These are phyloP conservation scores for Cosmopolites sordidus DNA, from an alignment of 2,888 invertebrate species.

Conservation along the genomic window DNA sequence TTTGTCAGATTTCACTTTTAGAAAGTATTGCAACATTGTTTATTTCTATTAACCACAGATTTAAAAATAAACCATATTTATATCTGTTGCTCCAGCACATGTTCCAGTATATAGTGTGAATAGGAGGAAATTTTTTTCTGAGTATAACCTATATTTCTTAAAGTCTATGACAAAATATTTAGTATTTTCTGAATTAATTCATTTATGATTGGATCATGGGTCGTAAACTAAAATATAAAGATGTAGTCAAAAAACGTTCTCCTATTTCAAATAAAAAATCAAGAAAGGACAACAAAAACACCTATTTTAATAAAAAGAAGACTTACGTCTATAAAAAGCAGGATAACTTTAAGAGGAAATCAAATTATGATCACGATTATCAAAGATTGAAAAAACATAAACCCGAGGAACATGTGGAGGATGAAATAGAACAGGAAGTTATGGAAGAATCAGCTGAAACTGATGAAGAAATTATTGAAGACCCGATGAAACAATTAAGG, in stretches of 20 bases:
- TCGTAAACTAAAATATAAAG: constrained; percentile 34
- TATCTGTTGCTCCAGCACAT: no score
- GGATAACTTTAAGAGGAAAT: constrained; percentile 29
- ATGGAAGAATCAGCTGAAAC: constrained; percentile 27
- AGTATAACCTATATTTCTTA: no score
- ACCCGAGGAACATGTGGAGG: constrained; percentile 21
- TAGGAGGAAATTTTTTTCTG: no score
- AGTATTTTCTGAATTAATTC: constrained; percentile 1
- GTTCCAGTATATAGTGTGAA: no score
- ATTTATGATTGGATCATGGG: constrained; percentile 17
- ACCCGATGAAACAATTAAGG: constrained; percentile 35
- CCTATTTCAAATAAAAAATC: constrained; percentile 25
- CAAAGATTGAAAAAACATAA: constrained; percentile 42
- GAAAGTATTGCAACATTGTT: constrained; percentile 7
- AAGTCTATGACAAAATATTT: no score
- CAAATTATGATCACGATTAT: constrained; percentile 50
- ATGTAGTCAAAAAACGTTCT: constrained; percentile 32
- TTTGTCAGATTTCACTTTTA: constrained; percentile 10
- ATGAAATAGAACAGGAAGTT: constrained; percentile 6
- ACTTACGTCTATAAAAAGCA: constrained; percentile 29
- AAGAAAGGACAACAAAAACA: constrained; percentile 15
- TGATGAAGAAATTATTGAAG: constrained; percentile 27
- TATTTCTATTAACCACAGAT: background rate
- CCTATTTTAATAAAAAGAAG: constrained; percentile 23
- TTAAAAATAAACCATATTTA: no score